These are phyloP conservation scores for Sisyra terminalis DNA, from an alignment of 2,888 invertebrate species.

Conservation along the genomic window DNA sequence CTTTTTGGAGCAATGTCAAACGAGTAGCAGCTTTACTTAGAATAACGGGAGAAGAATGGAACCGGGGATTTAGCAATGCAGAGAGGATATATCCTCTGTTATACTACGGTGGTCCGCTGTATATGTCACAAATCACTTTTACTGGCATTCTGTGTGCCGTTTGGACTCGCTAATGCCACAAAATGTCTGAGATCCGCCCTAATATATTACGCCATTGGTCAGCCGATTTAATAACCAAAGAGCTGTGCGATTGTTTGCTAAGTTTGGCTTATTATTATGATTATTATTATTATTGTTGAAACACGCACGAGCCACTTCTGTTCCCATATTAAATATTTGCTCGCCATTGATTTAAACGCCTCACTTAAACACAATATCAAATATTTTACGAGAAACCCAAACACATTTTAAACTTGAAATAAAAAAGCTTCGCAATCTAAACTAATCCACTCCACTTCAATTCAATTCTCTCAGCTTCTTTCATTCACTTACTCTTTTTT, in stretches of 20 bases:
- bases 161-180: slow-evolving; percentile 17
- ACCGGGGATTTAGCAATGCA: slow-evolving; percentile 27
- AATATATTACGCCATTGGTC: slow-evolving; percentile 4
- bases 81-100: slow-evolving; percentile 21
- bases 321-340: too few relatives aligned
- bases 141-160: slow-evolving; percentile 20
- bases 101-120: slow-evolving; percentile 1
- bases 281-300: too few relatives aligned
- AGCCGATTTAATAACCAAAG: slow-evolving; percentile 6
- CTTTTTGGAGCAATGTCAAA: background rate
- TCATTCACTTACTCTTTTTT: too few relatives aligned
- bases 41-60: slow-evolving; percentile 21
- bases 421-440: too few relatives aligned
- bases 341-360: too few relatives aligned
- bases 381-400: too few relatives aligned
- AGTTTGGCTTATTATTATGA: background rate
- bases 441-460: too few relatives aligned
- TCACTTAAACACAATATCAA: too few relatives aligned
- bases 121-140: slow-evolving; percentile 30
- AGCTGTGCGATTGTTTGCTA: slow-evolving; percentile 1
- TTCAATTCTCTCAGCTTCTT: too few relatives aligned
- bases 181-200: slow-evolving; percentile 17
- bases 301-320: too few relatives aligned
- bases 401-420: too few relatives aligned
- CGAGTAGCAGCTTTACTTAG: slow-evolving; percentile 8